Percentiles rank a stretch among this genome's conserved stretches.
phyloP scores from a whole-genome alignment of 2,797 vertebrate genomes.

The Gallinago nigripennis region DNA sequence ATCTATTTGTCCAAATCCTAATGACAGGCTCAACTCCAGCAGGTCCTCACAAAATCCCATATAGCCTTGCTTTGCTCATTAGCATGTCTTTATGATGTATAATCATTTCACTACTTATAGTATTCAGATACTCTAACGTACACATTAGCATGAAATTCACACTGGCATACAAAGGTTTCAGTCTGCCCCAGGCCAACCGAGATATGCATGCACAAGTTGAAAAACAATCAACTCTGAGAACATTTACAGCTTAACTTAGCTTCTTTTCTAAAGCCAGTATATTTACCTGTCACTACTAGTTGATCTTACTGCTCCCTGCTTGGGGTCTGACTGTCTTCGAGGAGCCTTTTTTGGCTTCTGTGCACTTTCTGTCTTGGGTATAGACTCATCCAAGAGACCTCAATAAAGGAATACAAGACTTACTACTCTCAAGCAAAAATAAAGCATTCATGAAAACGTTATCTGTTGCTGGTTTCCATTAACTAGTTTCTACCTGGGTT shows the following conservation, averaged over 20 bases:
- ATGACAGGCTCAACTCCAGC: neutral
- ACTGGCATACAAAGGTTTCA: neutral
- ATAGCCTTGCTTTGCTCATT: neutral
- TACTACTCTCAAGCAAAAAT: neutral
- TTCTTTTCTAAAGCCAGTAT: neutral
- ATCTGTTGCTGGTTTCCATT: neutral
- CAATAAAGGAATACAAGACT: slow-evolving; percentile 32
- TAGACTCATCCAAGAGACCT: slow-evolving; percentile 90
- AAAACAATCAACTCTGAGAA: neutral
- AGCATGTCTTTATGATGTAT: neutral
- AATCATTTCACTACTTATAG: neutral
- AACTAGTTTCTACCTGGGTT: neutral
- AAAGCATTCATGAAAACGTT: neutral
- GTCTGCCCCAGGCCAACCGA: neutral
- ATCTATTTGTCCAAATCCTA: neutral
- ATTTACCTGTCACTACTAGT: slow-evolving; percentile 90
- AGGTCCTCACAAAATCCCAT: neutral
- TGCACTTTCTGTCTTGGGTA: slow-evolving; percentile 81
- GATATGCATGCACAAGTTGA: neutral
- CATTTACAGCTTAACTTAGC: neutral
- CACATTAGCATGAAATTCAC: neutral
- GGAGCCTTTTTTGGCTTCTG: slow-evolving; percentile 85
- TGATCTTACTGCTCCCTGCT: slow-evolving; percentile 81
- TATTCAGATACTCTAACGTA: neutral
- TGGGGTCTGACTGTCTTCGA: slow-evolving; percentile 85